Evolutionary conservation across 2,888 invertebrate species (phyloP).

Genomic region (Melinaea menophilus): DNA sequence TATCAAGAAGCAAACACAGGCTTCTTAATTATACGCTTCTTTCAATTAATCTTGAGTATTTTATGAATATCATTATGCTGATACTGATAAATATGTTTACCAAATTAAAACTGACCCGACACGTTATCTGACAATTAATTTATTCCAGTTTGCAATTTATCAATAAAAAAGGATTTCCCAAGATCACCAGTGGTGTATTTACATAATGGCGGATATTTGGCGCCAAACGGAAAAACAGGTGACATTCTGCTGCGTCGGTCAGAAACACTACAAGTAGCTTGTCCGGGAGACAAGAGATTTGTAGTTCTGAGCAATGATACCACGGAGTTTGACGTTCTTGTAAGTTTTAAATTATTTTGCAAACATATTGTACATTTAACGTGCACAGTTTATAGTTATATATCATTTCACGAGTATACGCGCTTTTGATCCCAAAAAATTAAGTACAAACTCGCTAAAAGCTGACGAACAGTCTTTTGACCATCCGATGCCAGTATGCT

Average conservation of each 20-base stretch:
- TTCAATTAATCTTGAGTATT: too few species aligned
- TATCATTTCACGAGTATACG: too few species aligned
- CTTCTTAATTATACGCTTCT: too few species aligned
- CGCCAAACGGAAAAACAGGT: slow-evolving; percentile 41
- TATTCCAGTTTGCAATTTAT: slow-evolving; percentile 54
- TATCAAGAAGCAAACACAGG: too few species aligned
- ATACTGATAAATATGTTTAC: too few species aligned
- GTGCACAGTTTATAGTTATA: neutral
- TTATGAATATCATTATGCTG: too few species aligned
- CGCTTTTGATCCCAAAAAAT: too few species aligned
- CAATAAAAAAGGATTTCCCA: slow-evolving; percentile 52
- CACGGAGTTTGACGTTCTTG: slow-evolving; percentile 41
- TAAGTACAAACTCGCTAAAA: too few species aligned
- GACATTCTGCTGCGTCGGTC: slow-evolving; percentile 43
- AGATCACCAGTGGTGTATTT: slow-evolving; percentile 55
- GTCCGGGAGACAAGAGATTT: slow-evolving; percentile 48
- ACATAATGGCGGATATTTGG: slow-evolving; percentile 45
- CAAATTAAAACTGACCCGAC: too few species aligned
- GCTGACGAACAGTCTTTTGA: too few species aligned
- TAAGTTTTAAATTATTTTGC: slow-evolving; percentile 34
- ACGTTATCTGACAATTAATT: slow-evolving; percentile 9
- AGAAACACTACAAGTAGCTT: slow-evolving; percentile 49
- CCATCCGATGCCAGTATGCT: too few species aligned
- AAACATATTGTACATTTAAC: neutral
- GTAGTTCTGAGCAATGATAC: slow-evolving; percentile 46